Conservation (phyloP, 92 coral and sea anemone species). For the Heteractis magnifica region DNA sequence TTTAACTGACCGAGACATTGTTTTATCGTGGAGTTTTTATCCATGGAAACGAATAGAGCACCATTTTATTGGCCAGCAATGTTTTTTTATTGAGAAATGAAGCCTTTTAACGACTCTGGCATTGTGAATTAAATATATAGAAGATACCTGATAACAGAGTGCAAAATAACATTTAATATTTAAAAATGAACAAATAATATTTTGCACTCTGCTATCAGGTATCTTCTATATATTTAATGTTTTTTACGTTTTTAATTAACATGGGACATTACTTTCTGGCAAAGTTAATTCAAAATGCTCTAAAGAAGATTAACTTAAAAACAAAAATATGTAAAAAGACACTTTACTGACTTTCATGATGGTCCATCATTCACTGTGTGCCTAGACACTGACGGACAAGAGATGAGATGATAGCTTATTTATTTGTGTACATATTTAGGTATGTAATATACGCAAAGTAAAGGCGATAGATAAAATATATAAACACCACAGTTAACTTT, state of each 20-base stretch:
- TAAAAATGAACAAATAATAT: no score
- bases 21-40: no score
- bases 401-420: constrained; percentile 13
- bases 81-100: not conserved
- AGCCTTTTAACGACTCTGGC: no score
- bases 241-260: not conserved
- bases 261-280: not conserved
- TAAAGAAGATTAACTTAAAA: not conserved
- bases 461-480: constrained; percentile 2
- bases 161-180: no score
- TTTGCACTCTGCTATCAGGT: no score
- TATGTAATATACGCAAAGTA: constrained; percentile 7
- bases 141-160: no score
- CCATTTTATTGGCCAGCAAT: not conserved
- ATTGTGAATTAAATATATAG: no score
- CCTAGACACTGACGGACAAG: not conserved
- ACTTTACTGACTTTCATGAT: not conserved
- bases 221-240: no score
- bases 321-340: not conserved
- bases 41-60: no score
- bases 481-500: not conserved
- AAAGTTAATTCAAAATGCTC: not conserved
- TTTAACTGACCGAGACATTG: no score
- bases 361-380: constrained; percentile 27
- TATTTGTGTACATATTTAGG: constrained; percentile 34